A percentile compares a stretch with the other conserved stretches of the same genome.
phyloP scores from a whole-genome alignment of 92 coral and sea anemone species.

The Palythoa caribaeorum region DNA sequence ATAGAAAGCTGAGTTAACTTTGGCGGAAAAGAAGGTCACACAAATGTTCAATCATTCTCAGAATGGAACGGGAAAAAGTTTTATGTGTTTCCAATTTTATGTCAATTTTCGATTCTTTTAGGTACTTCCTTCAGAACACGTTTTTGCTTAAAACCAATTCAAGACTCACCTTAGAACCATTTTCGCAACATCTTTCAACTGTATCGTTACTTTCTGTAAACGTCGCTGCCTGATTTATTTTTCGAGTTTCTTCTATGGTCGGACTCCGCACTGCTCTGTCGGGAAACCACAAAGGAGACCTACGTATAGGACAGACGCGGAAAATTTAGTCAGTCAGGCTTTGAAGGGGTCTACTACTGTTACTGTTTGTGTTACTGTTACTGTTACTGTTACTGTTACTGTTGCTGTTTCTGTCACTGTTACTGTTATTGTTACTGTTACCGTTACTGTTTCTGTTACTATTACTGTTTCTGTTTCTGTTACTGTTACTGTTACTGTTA shows the following conservation, averaged over 20 bases:
- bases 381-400: not conserved
- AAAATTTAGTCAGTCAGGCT: not conserved
- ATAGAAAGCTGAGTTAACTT: too few relatives aligned
- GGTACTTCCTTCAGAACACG: too few relatives aligned
- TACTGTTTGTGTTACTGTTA: not conserved
- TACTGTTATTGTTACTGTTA: not conserved
- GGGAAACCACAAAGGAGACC: constrained; percentile 70
- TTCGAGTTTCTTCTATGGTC: constrained; percentile 23
- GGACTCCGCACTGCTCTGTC: constrained; percentile 74
- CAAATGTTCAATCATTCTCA: too few relatives aligned
- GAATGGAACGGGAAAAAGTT: too few relatives aligned
- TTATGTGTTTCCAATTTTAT: too few relatives aligned
- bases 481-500: not conserved
- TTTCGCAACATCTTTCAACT: not conserved
- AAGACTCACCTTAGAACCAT: constrained; percentile 5
- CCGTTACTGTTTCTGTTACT: not conserved
- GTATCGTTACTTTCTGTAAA: not conserved
- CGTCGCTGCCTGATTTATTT: not conserved
- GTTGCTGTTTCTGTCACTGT: not conserved
- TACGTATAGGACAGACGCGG: not conserved
- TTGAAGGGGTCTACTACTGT: not conserved
- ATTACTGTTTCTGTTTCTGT: not conserved
- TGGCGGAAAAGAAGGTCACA: too few relatives aligned
- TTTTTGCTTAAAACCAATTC: not conserved
- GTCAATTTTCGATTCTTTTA: too few relatives aligned